phyloP scores from a whole-genome alignment of 2,888 invertebrate species.

The Keiferia lycopersicella region DNA sequence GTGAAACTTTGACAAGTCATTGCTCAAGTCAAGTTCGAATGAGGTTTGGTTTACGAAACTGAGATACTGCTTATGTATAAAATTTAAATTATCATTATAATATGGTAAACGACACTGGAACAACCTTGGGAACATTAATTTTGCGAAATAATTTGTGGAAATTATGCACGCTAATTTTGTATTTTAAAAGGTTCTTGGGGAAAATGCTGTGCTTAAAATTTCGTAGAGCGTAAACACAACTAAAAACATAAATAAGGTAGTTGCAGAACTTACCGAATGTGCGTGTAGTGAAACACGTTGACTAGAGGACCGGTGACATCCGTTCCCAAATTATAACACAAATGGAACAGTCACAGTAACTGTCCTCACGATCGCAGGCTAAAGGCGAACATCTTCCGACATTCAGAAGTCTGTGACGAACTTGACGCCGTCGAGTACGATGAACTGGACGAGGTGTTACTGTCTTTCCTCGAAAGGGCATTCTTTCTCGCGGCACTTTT shows the following conservation, averaged over 20 bases:
- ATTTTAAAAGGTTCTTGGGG: neutral
- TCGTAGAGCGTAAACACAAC: neutral
- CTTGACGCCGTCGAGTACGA: constrained; percentile 47
- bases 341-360: constrained; percentile 35
- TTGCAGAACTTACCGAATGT: constrained; percentile 38
- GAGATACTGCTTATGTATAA: constrained; percentile 21
- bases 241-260: neutral
- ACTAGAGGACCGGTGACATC: constrained; percentile 45
- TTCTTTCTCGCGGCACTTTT: constrained; percentile 48
- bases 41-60: constrained; percentile 20
- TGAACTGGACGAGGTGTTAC: constrained; percentile 55
- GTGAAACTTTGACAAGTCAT: constrained; percentile 30
- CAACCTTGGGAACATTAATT: constrained; percentile 29
- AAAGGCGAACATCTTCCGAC: constrained; percentile 40
- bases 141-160: constrained; percentile 27
- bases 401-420: constrained; percentile 32
- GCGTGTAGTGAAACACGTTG: constrained; percentile 43
- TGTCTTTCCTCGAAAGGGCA: constrained; percentile 55
- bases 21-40: constrained; percentile 29
- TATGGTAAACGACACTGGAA: constrained; percentile 20
- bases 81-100: constrained; percentile 26
- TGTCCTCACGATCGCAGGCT: constrained; percentile 41
- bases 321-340: constrained; percentile 38
- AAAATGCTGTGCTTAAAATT: no score
- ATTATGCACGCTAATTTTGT: constrained; percentile 14